Evolutionary conservation across 2,797 vertebrate species (phyloP).

Genomic region (Eulemur coronatus): DNA sequence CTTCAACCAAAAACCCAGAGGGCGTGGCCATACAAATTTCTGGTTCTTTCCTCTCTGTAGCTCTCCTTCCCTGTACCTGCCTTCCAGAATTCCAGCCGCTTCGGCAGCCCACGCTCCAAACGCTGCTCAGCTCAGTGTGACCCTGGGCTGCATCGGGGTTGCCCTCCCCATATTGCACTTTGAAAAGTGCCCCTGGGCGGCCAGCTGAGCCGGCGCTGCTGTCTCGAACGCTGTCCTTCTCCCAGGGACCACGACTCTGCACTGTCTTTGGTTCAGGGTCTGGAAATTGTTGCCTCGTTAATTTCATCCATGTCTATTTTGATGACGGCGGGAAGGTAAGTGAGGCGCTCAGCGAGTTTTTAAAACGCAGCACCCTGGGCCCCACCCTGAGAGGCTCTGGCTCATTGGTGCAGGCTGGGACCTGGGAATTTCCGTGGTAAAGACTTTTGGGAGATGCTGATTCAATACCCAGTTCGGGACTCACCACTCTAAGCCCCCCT

Average conservation of each 20-base stretch:
- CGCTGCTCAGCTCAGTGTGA: not conserved
- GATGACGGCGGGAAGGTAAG: not conserved
- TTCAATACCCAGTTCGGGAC: not conserved
- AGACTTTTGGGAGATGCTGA: not conserved
- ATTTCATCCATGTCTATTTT: not conserved
- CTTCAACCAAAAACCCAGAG: not conserved
- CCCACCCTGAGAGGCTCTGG: not conserved
- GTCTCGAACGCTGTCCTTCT: not conserved
- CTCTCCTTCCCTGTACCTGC: not conserved
- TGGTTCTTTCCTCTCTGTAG: not conserved
- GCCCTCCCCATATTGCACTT: not conserved
- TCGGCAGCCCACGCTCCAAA: not conserved
- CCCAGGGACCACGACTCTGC: not conserved
- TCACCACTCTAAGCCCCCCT: not conserved
- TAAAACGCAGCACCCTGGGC: not conserved
- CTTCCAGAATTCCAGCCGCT: not conserved
- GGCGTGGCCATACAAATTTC: not conserved
- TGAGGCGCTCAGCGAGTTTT: not conserved
- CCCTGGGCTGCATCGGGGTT: accelerated
- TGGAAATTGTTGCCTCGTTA: not conserved
- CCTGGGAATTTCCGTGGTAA: not conserved
- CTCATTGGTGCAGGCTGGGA: not conserved
- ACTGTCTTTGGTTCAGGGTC: not conserved
- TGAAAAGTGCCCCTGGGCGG: too few species aligned
- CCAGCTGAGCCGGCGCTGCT: accelerated